Base-by-base conservation (phyloP, 2,888 invertebrate species). In the Lasioglossum lativentre region DNA sequence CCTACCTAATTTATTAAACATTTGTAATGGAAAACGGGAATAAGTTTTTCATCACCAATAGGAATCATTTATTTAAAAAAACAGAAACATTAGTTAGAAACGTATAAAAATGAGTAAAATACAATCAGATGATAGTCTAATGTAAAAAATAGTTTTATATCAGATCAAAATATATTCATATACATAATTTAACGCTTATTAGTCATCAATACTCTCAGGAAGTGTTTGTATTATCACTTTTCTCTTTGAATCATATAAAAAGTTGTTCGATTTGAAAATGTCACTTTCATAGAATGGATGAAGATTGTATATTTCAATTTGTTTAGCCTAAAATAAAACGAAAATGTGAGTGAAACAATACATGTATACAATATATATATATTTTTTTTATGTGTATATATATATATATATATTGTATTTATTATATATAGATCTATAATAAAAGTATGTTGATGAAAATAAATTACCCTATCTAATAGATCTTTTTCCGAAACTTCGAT, bases 251-350 rank as follows among this genome's bases (percentile, higher is more conserved):
- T 99, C 99, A 91, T 98, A 99, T 0, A 96, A 96, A 94, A 98
- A 99, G 91, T 97, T 97, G 94, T 99, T 99, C 82, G 96, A 96
- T 93, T 97, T 97, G 95, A 99, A 99, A 90, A 99, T 96, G 68
- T 97, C 97, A 91, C 99, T 99, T 34, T 98, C 97, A 92, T 98
- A 99, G 96, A 99, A 99, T 0, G 98, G 97, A 91, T 97, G 97
- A 80, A 99, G 95, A 94, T 98, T 98, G 87, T 97, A 96, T 83
- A 99, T 98, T 94, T 98, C 98, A 90, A 99, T 97, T 95, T 98
- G 98, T 93, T 98, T 97, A 0, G 99, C 99, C 96, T 99, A 96
- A 88, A 97, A 97, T 76, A 79, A 66, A 40, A 8, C 5, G 14
- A 70, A 30, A 56, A 75, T 76, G 34, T 68, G 19, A 75, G 27